Conservation (phyloP, 2,113 vertebrate genomes). For the Nyctibius bracteatus region DNA sequence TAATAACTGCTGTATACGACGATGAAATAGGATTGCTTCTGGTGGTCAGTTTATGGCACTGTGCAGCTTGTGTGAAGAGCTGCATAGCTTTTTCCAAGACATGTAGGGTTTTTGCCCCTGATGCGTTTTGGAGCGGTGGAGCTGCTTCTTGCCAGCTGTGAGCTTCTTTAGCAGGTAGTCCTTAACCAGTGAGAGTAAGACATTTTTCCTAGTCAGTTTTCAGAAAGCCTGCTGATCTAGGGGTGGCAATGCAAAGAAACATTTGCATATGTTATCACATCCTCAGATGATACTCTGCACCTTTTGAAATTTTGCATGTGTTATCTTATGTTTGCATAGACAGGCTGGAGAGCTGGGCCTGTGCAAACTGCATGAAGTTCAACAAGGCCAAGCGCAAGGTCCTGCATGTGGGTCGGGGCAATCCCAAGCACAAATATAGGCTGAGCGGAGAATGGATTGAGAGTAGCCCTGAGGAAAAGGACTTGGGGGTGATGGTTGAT, state of each 20-base stretch:
- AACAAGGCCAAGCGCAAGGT: no score
- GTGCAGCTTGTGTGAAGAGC: neutral
- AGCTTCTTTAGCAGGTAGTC: neutral
- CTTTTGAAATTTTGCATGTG: neutral
- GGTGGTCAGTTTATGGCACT: neutral
- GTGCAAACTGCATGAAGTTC: no score
- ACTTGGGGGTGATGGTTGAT: no score
- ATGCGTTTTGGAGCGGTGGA: neutral
- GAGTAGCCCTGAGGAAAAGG: no score
- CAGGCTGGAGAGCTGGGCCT: no score
- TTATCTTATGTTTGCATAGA: neutral
- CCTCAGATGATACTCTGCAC: neutral
- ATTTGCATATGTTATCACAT: neutral
- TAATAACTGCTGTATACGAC: rapidly evolving
- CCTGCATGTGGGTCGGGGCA: no score
- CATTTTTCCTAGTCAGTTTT: neutral
- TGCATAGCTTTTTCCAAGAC: neutral
- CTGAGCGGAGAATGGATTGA: no score
- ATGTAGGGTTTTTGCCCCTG: neutral
- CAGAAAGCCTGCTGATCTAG: neutral
- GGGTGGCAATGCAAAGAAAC: neutral
- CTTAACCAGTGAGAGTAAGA: neutral
- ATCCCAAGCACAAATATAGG: no score
- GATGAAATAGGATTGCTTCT: neutral
- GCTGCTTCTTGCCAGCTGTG: neutral